Conservation (phyloP, 2,113 vertebrate species). For the Tetrax tetrax region DNA sequence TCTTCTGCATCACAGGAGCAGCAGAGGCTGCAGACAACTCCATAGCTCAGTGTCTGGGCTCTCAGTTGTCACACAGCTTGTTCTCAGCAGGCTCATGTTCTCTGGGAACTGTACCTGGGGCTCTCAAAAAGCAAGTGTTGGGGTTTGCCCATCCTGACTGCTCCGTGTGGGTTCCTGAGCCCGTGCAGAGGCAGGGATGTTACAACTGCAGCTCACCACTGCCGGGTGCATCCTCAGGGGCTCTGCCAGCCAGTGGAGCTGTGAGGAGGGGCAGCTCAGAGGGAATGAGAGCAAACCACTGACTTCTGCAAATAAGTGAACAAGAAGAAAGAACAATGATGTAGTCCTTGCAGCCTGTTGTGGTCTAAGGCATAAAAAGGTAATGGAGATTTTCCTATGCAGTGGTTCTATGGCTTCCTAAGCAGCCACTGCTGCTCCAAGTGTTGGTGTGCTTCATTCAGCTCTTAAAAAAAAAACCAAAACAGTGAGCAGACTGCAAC, state of each 20-base stretch:
- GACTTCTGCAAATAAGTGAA: background rate
- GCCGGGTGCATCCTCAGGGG: background rate
- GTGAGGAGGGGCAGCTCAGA: background rate
- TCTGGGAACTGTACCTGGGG: background rate
- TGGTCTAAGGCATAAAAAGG: background rate
- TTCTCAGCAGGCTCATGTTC: background rate
- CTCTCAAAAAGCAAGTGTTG: background rate
- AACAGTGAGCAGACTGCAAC: background rate
- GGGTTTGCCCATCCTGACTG: background rate
- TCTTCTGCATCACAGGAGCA: background rate
- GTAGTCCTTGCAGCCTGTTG: background rate
- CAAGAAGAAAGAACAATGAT: background rate
- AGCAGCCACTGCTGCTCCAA: background rate
- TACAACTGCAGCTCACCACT: background rate
- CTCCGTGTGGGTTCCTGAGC: background rate
- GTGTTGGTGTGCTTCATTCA: background rate
- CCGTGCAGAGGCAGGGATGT: background rate
- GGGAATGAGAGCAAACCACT: background rate
- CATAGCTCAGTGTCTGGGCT: background rate
- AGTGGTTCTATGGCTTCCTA: background rate
- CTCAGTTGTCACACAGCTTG: background rate
- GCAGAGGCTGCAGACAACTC: background rate
- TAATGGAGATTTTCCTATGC: background rate
- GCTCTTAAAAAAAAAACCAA: background rate
- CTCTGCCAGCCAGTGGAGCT: background rate